Percentiles rank a stretch among this genome's conserved stretches.
Conservation (phyloP, 2,113 vertebrate genomes). For the Gallinago paraguaiae region DNA sequence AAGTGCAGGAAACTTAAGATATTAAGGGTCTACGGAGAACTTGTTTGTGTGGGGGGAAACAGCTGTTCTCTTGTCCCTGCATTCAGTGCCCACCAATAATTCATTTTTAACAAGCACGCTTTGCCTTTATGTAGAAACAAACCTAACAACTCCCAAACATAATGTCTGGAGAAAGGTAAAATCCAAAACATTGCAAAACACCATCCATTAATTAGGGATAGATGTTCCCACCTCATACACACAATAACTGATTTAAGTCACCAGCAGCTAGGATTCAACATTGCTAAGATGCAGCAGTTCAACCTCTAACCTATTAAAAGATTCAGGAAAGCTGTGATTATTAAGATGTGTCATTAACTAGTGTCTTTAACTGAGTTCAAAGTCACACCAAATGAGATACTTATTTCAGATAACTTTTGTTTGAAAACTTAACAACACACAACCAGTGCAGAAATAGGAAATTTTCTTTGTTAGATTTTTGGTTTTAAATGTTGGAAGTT, state of each 20-base stretch:
- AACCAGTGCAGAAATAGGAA: neutral
- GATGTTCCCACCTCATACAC: neutral
- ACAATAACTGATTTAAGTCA: neutral
- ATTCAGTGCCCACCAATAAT: neutral
- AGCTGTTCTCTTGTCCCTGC: neutral
- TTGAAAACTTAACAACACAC: neutral
- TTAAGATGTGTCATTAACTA: no score
- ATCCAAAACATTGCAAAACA: neutral
- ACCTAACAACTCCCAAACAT: neutral
- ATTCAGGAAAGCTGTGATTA: neutral
- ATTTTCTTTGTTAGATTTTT: neutral
- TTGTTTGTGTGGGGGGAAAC: neutral
- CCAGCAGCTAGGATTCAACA: neutral
- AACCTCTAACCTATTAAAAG: neutral
- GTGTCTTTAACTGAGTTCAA: neutral
- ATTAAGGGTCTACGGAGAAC: neutral
- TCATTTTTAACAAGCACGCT: constrained; percentile 29
- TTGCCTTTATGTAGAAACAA: neutral
- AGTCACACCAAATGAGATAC: neutral
- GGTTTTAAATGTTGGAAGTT: neutral
- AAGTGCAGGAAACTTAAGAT: neutral
- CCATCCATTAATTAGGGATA: neutral
- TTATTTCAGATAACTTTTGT: neutral
- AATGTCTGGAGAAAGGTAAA: neutral
- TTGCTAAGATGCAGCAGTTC: neutral